Base-by-base conservation (phyloP, 1,140 invertebrate species). In the Rhopalosiphum padi region DNA sequence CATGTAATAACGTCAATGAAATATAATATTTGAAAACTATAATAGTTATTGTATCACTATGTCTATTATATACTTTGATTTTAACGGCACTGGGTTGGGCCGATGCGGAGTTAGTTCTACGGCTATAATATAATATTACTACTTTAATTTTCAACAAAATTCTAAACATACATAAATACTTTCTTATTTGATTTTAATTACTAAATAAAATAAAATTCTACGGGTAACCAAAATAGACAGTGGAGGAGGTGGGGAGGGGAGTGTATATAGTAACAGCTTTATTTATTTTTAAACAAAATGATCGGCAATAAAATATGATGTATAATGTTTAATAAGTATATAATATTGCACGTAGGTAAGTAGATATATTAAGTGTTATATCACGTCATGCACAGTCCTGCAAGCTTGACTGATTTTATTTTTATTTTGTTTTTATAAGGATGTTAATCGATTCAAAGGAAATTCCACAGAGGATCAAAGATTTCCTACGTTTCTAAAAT, bases 401-500 rank as follows among this genome's bases (percentile, higher is more conserved):
- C 51, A 89, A 91, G 90, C 55, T 60, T 37, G 55, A 68, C 55
- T 43, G 18, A n/a, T 68, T 46, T 30, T 7, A 90, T 60, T n/a
- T 2, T 51, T 18, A 51, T 51, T 51, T 89, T 60, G 15, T 86
- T 46, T 46, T 87, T 48, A 43, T 68, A 43, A 77, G 37, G 43
- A 68, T 77, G 60, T 77, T 21, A 46, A 68, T 91, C 11, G 53
- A 43, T 68, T 91, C 11, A 91, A 91, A 83, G 68, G 90, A 83
- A 82, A 83, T 48, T 25, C 68, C n/a, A 77, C n/a, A 91, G 30
- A 91, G 68, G 43, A 91, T 35, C 82, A 48, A 82, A 82, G 37
- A 91, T 60, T 83, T 18, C n/a, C 55, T 77, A 82, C 90, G 68
- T 48, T 91, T 77, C 9, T 83, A 82, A 43, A 91, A 51, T 91